Percentiles rank a stretch among this genome's conserved stretches.
These are phyloP conservation scores for Arvicola amphibius DNA, from an alignment of 2,797 vertebrate genomes.

Conservation along the genomic window DNA sequence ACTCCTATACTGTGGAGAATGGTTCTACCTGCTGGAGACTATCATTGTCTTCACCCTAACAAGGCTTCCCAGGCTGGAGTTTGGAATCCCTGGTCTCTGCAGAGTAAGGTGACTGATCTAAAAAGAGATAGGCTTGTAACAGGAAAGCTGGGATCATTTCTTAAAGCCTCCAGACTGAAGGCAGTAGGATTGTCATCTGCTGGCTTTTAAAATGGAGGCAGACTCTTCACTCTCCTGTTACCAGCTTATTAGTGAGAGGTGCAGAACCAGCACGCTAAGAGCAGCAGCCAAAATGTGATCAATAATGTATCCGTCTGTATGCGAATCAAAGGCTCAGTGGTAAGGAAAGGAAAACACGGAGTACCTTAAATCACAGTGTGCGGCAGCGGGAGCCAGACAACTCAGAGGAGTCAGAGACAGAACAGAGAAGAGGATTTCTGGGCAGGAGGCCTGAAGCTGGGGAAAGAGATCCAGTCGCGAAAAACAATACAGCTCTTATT, in stretches of 20 bases:
- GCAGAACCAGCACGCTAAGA: constrained; percentile 36
- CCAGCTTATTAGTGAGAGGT: constrained; percentile 67
- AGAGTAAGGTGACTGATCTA: neutral
- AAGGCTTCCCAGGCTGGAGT: fast-evolving
- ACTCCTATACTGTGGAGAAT: neutral
- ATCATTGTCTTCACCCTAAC: neutral
- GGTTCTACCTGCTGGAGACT: neutral
- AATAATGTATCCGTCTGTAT: constrained; percentile 77
- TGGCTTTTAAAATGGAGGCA: constrained; percentile 49
- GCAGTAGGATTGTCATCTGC: neutral
- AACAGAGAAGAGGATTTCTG: neutral
- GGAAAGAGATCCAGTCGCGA: constrained; percentile 34
- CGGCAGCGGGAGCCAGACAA: constrained; percentile 44
- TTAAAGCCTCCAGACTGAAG: neutral
- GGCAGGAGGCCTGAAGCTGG: constrained; percentile 4
- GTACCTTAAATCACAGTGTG: constrained; percentile 58
- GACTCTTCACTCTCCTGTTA: neutral
- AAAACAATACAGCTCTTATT: constrained; percentile 65
- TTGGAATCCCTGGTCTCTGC: neutral
- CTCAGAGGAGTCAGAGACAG: neutral
- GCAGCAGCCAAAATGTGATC: constrained; percentile 69
- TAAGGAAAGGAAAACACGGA: constrained; percentile 48
- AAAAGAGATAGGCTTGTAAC: neutral
- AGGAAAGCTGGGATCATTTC: neutral
- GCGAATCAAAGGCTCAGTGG: constrained; percentile 69